Evolutionary conservation across 2,797 vertebrate genomes (phyloP).

Genomic region (Cirrhinus molitorella): DNA sequence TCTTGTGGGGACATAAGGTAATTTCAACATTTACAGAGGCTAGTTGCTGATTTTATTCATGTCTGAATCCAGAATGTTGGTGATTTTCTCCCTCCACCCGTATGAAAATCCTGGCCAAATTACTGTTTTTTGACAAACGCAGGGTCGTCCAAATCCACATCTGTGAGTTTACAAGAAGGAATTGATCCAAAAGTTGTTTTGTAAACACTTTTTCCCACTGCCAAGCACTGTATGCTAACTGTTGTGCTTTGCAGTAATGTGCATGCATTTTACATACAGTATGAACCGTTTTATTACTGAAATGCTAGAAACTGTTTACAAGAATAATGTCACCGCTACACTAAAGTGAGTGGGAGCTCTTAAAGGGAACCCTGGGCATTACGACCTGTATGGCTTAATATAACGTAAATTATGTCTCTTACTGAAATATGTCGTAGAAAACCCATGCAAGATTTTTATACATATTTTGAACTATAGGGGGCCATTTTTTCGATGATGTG

Average conservation of each 20-base stretch:
- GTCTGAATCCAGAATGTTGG: not conserved
- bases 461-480: no score
- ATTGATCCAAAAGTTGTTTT: not conserved
- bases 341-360: no score
- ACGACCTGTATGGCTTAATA: no score
- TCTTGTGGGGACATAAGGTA: not conserved
- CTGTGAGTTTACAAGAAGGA: not conserved
- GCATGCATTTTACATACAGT: not conserved
- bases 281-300: not conserved
- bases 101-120: not conserved
- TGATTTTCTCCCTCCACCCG: not conserved
- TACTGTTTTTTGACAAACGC: not conserved
- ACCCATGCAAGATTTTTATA: no score
- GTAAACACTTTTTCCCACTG: not conserved
- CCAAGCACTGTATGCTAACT: not conserved
- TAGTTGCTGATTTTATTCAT: not conserved
- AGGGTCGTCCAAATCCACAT: not conserved
- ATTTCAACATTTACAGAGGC: not conserved
- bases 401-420: no score
- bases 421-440: no score
- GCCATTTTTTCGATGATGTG: no score
- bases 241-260: not conserved
- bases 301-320: not conserved
- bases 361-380: no score
- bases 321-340: no score